These are phyloP conservation scores for Parazoanthus darwini DNA, from an alignment of 92 coral and sea anemone genomes.

Conservation along the genomic window DNA sequence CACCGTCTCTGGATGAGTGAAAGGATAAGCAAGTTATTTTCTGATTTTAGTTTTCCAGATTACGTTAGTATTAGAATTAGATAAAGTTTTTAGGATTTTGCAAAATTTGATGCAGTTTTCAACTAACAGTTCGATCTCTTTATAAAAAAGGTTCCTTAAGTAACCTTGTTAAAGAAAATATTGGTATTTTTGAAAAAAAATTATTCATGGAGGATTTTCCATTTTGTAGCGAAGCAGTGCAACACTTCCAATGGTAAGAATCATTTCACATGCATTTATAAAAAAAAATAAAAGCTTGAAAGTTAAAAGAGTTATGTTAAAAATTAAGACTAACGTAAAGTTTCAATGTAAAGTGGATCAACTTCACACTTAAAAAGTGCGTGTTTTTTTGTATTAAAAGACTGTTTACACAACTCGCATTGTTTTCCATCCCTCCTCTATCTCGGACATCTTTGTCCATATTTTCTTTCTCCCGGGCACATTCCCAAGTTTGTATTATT, in stretches of 20 bases:
- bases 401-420: neutral
- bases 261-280: neutral
- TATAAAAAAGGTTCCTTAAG: too few species aligned
- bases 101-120: neutral
- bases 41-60: neutral
- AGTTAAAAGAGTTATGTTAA: neutral
- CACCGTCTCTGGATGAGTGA: neutral
- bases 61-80: too few species aligned
- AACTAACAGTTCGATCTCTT: neutral
- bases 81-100: neutral
- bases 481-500: neutral
- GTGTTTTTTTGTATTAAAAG: neutral
- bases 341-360: neutral
- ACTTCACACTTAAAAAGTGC: neutral
- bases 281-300: too few species aligned
- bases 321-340: too few species aligned
- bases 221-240: neutral
- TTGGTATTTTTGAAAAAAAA: too few species aligned
- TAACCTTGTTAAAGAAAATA: neutral
- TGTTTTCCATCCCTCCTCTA: neutral
- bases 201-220: slow-evolving; percentile 5
- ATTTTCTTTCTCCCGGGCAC: neutral
- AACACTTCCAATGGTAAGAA: neutral
- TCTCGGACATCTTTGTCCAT: too few species aligned
- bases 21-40: neutral